A percentile compares a stretch with the other conserved stretches of the same genome.
Conservation (phyloP, 2,113 vertebrate genomes). For the Tauraco erythrolophus region DNA sequence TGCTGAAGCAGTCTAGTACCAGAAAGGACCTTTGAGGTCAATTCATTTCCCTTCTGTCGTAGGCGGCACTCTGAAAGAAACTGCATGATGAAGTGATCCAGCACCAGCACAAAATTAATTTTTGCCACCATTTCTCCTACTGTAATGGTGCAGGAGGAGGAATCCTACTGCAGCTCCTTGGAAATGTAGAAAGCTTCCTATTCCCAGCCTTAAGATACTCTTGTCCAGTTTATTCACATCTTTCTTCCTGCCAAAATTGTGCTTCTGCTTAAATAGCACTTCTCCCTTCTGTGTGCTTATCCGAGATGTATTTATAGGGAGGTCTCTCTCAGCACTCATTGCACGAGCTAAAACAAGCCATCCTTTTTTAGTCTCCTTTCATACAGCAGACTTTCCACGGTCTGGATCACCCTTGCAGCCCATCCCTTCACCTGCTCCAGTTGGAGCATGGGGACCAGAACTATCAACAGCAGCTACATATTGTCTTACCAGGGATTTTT, state of each 20-base stretch:
- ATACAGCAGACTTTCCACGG: background rate
- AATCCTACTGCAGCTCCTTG: constrained; percentile 11
- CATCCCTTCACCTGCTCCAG: background rate
- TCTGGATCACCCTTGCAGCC: constrained; percentile 31
- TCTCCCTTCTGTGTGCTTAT: constrained; percentile 53
- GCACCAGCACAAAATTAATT: background rate
- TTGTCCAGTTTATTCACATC: constrained; percentile 27
- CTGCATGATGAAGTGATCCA: background rate
- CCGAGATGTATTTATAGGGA: constrained; percentile 56
- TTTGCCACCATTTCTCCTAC: constrained; percentile 1
- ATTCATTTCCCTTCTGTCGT: constrained; percentile 25
- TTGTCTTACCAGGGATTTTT: background rate
- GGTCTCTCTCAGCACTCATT: constrained; percentile 46
- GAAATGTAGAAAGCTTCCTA: constrained; percentile 38
- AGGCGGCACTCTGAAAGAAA: constrained; percentile 7
- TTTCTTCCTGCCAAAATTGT: constrained; percentile 38
- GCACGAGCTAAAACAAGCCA: constrained; percentile 39
- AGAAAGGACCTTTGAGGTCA: constrained; percentile 12
- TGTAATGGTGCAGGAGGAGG: constrained; percentile 2
- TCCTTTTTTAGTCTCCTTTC: constrained; percentile 37
- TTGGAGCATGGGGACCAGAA: background rate
- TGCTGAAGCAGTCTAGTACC: background rate
- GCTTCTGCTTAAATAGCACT: constrained; percentile 25
- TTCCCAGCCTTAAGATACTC: background rate
- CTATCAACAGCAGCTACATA: background rate